Base-by-base conservation (phyloP, 2,888 invertebrate genomes). In the Scrobipalpa atriplicella region DNA sequence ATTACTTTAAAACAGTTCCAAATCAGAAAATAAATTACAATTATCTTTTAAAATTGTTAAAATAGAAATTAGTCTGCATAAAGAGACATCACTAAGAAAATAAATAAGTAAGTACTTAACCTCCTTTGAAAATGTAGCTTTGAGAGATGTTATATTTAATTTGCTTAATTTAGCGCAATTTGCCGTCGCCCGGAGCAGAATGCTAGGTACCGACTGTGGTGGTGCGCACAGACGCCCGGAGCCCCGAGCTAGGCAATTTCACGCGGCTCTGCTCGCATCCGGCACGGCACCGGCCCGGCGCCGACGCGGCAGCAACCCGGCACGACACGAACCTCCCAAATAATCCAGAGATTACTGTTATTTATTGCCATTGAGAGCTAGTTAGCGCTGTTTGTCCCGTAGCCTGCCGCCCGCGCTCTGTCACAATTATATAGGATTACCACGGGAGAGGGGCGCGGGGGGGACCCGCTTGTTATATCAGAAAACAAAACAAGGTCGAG, bases 321-420 rank as follows among this genome's bases (percentile, higher is more conserved):
- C 54, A 11, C 66, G 68, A 60, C 62, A 41, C 29, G 2, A 29
- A 5, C 29, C 29, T 29, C 68, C 62, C 54, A 69, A 75, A 71
- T 75, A 77, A 78, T 74, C 74, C 73, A 68, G 69, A 73, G 76
- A 82, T 79, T 77, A 77, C 75, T 67, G 73, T 77, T 80, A 79
- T 81, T 81, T 78, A 80, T 78, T 72, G 75, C 69, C 72, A 71
- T 71, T 76, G 70, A 70, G 72, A 69, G 73, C 73, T 74, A 74
- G 75, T 75, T 76, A 78, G 75, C 70, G 71, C 64, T 67, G 75
- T 70, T 75, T 77, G 75, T 76, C 71, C 60, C 60, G 56, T 36
- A 62, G 41, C 51, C 60, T 11, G 16, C 29, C 52, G 41, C 10
- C 41, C 62, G 68, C 61, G 18, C n/a, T 41, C 65, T 69, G 70